These are phyloP conservation scores for Drosophila bipectinata DNA, from an alignment of 1,140 invertebrate genomes.

Conservation along the genomic window DNA sequence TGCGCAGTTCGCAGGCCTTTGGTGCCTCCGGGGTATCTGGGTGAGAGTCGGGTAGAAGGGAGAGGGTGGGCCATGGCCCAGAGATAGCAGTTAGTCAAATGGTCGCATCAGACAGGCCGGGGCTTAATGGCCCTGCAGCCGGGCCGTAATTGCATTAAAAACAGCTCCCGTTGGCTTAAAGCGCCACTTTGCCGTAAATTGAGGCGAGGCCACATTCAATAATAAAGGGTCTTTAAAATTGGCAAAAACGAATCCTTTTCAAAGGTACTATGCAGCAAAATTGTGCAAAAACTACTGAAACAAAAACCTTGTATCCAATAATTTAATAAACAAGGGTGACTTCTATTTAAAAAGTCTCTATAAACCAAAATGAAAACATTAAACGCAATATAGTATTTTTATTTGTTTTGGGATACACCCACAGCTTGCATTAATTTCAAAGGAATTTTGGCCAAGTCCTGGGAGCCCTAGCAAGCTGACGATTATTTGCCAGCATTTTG, in stretches of 20 bases:
- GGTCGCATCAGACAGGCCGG: slow-evolving; percentile 21
- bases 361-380: not conserved
- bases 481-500: slow-evolving; percentile 61
- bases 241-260: not conserved
- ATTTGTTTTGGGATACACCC: not conserved
- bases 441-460: slow-evolving; percentile 24
- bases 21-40: slow-evolving; percentile 89
- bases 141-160: slow-evolving; percentile 53
- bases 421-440: slow-evolving; percentile 66
- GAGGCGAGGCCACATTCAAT: slow-evolving; percentile 41
- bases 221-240: not conserved
- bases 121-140: slow-evolving; percentile 46
- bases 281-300: not conserved
- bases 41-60: not conserved
- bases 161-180: slow-evolving; percentile 47
- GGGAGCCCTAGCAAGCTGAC: slow-evolving; percentile 26
- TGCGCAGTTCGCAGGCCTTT: slow-evolving; percentile 88
- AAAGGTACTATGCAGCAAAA: not conserved
- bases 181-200: slow-evolving; percentile 52
- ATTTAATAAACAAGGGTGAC: no score
- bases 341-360: no score
- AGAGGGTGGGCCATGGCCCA: slow-evolving; percentile 18
- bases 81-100: slow-evolving; percentile 56
- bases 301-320: no score
- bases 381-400: not conserved